Evolutionary conservation across 2,113 vertebrate species (phyloP).

Genomic region (Morone chrysops): DNA sequence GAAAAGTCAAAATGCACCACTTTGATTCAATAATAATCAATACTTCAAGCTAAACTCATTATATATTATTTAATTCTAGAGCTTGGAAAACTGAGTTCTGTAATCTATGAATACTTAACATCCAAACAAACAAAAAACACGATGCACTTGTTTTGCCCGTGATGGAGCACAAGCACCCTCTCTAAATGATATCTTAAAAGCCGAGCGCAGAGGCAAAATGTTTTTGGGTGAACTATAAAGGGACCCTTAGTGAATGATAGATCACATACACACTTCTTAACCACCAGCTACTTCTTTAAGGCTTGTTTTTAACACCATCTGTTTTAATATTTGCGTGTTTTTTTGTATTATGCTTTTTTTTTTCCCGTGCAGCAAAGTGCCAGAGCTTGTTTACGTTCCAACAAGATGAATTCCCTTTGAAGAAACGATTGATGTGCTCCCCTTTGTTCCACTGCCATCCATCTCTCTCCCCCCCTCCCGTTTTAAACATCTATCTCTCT

Average conservation of each 20-base stretch:
- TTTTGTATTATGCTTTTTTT: slow-evolving; percentile 25
- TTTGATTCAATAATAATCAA: slow-evolving; percentile 17
- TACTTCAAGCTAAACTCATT: background rate
- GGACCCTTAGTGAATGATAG: slow-evolving; percentile 15
- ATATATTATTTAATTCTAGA: background rate
- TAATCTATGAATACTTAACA: slow-evolving; percentile 17
- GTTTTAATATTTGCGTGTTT: slow-evolving; percentile 45
- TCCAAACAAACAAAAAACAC: background rate
- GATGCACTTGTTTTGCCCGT: background rate
- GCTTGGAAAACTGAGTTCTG: background rate
- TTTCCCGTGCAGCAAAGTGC: slow-evolving; percentile 21
- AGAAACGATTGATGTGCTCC: slow-evolving; percentile 59
- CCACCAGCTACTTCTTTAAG: slow-evolving; percentile 19
- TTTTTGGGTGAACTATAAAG: slow-evolving; percentile 14
- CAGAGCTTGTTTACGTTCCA: slow-evolving; percentile 42
- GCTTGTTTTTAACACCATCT: slow-evolving; percentile 31
- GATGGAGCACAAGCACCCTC: slow-evolving; percentile 14
- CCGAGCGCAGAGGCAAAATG: background rate
- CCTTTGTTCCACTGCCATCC: slow-evolving; percentile 63
- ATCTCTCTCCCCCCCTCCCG: background rate
- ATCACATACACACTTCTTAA: slow-evolving; percentile 21
- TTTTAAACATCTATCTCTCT: slow-evolving; percentile 18
- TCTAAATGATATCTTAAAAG: background rate
- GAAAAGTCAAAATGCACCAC: background rate
- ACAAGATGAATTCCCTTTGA: slow-evolving; percentile 58